These are phyloP conservation scores for Troides oblongomaculatus DNA, from an alignment of 2,888 invertebrate species.

Conservation along the genomic window DNA sequence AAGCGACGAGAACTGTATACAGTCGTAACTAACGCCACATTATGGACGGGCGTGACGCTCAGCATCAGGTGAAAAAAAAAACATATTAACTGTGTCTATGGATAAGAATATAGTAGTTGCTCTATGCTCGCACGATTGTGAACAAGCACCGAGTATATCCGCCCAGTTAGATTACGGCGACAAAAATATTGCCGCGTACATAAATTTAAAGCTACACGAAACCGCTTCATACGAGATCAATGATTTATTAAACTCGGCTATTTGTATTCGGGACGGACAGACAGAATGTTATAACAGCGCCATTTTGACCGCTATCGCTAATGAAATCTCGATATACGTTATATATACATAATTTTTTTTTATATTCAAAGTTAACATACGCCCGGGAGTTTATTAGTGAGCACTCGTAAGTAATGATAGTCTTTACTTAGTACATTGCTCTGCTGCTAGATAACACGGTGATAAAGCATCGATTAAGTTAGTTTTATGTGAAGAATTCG, in stretches of 20 bases:
- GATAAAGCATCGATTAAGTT: too few species aligned
- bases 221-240: constrained; percentile 24
- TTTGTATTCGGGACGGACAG: constrained; percentile 8
- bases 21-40: too few species aligned
- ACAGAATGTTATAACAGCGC: constrained; percentile 4
- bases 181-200: constrained; percentile 29
- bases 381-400: not conserved
- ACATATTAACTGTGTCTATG: too few species aligned
- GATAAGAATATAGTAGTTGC: constrained; percentile 5
- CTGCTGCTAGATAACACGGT: too few species aligned
- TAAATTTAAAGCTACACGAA: constrained; percentile 25
- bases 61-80: too few species aligned
- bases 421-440: constrained; percentile 11
- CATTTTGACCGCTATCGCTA: constrained; percentile 15
- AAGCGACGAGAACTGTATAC: too few species aligned
- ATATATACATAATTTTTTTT: not conserved
- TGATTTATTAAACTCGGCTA: constrained; percentile 24
- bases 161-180: constrained; percentile 26
- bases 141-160: constrained; percentile 6
- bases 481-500: too few species aligned
- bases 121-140: constrained; percentile 11
- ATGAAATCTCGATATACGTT: constrained; percentile 15
- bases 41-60: too few species aligned
- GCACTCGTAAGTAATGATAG: not conserved
- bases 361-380: not conserved